A percentile compares a stretch with the other conserved stretches of the same genome.
phyloP scores from a whole-genome alignment of 2,888 invertebrate species.

The Ochropleura leucogaster region DNA sequence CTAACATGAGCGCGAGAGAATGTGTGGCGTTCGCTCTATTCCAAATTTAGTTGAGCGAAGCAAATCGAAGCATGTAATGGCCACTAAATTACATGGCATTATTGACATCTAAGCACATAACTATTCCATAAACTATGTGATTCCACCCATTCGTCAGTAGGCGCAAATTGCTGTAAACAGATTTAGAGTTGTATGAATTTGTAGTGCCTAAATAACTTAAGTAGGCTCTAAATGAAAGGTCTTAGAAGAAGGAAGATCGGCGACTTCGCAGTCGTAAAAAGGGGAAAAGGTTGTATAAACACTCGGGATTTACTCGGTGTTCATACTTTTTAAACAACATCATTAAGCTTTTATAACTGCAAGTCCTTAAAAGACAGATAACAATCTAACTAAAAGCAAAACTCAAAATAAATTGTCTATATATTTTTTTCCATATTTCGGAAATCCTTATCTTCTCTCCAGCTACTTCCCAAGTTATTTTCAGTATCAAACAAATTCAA shows the following conservation, averaged over 20 bases:
- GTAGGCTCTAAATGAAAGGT: slow-evolving; percentile 4
- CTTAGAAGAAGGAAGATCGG: background rate
- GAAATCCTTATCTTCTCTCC: too few relatives aligned
- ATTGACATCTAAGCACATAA: slow-evolving; percentile 48
- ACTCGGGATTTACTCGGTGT: too few relatives aligned
- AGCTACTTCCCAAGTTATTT: slow-evolving; percentile 7
- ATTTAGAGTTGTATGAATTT: background rate
- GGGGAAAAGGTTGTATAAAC: too few relatives aligned
- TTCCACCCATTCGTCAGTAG: slow-evolving; percentile 22
- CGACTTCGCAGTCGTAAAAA: background rate
- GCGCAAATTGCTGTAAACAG: slow-evolving; percentile 19
- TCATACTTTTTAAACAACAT: too few relatives aligned
- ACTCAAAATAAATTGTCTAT: too few relatives aligned
- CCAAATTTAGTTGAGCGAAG: slow-evolving; percentile 65
- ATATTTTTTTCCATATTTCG: too few relatives aligned
- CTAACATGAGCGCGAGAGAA: slow-evolving; percentile 70
- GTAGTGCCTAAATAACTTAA: background rate
- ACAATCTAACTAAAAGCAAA: too few relatives aligned
- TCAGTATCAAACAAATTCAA: slow-evolving; percentile 9
- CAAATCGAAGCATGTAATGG: slow-evolving; percentile 59
- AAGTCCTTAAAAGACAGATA: too few relatives aligned
- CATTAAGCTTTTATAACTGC: too few relatives aligned
- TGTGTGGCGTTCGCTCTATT: slow-evolving; percentile 68
- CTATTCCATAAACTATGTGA: slow-evolving; percentile 37
- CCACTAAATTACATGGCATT: slow-evolving; percentile 53